phyloP scores from a whole-genome alignment of 2,113 vertebrate genomes.

The Peromyscus maniculatus region DNA sequence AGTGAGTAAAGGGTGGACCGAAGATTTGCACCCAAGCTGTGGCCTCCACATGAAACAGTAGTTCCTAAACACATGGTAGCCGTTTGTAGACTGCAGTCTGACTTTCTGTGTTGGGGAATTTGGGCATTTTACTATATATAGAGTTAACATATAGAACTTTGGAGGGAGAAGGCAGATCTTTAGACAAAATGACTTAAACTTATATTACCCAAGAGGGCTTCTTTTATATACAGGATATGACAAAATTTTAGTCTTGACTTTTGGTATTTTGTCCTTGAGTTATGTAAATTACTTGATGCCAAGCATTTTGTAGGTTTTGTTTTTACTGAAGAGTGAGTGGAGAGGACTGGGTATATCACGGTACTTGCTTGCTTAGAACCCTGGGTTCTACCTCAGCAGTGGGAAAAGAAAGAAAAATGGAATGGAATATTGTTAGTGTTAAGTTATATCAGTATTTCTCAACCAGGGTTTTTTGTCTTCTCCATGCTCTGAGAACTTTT shows the following conservation, averaged over 20 bases:
- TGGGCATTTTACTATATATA: constrained; percentile 17
- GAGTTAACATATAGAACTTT: not conserved
- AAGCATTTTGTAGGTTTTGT: not conserved
- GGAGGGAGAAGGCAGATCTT: not conserved
- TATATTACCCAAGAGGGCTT: not conserved
- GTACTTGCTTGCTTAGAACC: not conserved
- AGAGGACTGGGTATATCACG: not conserved
- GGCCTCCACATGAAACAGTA: not conserved
- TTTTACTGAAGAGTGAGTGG: not conserved
- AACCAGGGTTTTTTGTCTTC: not conserved
- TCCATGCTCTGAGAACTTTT: not conserved
- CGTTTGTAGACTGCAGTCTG: not conserved
- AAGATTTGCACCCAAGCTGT: constrained; percentile 4
- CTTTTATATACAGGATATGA: not conserved
- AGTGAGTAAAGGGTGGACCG: not conserved
- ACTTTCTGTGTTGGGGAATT: not conserved
- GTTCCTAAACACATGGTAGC: not conserved
- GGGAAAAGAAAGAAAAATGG: not conserved
- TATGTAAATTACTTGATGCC: constrained; percentile 9
- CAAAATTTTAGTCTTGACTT: not conserved
- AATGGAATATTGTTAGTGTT: not conserved
- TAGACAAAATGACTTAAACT: not conserved
- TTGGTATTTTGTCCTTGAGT: not conserved
- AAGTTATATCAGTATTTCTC: not conserved
- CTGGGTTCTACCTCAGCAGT: not conserved